Conservation (phyloP, 2,888 invertebrate genomes). For the Coenonympha glycerion region DNA sequence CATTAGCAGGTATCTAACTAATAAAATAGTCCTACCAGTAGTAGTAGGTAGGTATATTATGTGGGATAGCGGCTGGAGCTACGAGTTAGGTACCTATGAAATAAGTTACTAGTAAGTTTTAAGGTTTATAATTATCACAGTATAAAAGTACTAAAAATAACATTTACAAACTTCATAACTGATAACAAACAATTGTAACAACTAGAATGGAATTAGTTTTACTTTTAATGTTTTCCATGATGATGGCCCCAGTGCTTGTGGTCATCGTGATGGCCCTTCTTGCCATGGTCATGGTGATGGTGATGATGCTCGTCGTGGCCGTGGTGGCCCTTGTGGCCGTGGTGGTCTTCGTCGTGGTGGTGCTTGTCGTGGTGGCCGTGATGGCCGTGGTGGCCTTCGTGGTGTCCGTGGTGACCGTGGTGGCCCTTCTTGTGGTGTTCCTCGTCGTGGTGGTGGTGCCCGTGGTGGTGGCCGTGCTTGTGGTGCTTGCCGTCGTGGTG, state of each 20-base stretch:
- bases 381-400: slow-evolving; percentile 85
- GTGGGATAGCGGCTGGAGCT: too few species aligned
- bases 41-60: too few species aligned
- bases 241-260: slow-evolving; percentile 84
- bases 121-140: slow-evolving; percentile 9
- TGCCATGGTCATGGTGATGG: slow-evolving; percentile 83
- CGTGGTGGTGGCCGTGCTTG: slow-evolving; percentile 86
- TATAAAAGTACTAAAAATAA: slow-evolving; percentile 27
- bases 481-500: slow-evolving; percentile 89
- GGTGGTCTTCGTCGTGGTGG: slow-evolving; percentile 86
- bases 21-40: too few species aligned
- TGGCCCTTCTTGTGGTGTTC: slow-evolving; percentile 88
- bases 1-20: too few species aligned
- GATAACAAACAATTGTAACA: slow-evolving; percentile 26
- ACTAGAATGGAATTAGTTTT: slow-evolving; percentile 27
- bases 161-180: slow-evolving; percentile 23
- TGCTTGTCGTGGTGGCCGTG: slow-evolving; percentile 88
- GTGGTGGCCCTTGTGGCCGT: slow-evolving; percentile 86
- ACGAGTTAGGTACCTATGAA: background rate
- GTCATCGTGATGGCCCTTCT: slow-evolving; percentile 84
- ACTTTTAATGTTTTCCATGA: slow-evolving; percentile 57
- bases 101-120: background rate
- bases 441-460: slow-evolving; percentile 82
- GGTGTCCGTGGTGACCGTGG: slow-evolving; percentile 84
- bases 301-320: slow-evolving; percentile 84